Conservation (phyloP, 2,113 vertebrate genomes). For the Dipodomys ordii region DNA sequence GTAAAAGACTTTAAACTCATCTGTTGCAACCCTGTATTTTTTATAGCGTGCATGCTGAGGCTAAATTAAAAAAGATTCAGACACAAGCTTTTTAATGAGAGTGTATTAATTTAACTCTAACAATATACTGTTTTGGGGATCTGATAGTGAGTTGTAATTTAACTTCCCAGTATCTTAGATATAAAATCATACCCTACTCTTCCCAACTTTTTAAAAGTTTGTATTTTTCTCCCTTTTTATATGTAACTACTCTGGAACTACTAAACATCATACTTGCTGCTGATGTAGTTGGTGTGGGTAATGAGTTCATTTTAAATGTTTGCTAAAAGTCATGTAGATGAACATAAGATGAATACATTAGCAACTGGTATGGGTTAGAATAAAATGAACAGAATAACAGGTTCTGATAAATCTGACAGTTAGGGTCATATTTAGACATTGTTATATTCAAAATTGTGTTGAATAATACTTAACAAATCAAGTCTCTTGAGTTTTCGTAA, state of each 20-base stretch:
- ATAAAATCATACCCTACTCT: background rate
- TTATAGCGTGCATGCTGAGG: too few relatives aligned
- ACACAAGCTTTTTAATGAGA: too few relatives aligned
- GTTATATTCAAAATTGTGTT: fast-evolving
- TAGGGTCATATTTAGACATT: background rate
- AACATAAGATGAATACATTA: background rate
- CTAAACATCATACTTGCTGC: background rate
- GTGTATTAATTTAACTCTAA: too few relatives aligned
- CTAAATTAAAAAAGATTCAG: too few relatives aligned
- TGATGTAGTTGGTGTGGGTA: background rate
- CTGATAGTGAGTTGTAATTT: background rate
- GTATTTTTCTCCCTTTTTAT: background rate
- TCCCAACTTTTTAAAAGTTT: too few relatives aligned
- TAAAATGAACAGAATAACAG: background rate
- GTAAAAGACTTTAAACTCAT: too few relatives aligned
- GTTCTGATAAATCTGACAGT: background rate
- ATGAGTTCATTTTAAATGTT: background rate
- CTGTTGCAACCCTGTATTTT: too few relatives aligned
- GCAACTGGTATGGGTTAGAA: background rate
- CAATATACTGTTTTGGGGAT: background rate
- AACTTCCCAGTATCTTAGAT: background rate
- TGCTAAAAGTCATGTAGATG: background rate
- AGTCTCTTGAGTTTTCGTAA: background rate
- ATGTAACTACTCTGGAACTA: background rate
- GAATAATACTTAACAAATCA: background rate